phyloP scores from a whole-genome alignment of 2,797 vertebrate species.

The Microctenopoma steveboyesi region DNA sequence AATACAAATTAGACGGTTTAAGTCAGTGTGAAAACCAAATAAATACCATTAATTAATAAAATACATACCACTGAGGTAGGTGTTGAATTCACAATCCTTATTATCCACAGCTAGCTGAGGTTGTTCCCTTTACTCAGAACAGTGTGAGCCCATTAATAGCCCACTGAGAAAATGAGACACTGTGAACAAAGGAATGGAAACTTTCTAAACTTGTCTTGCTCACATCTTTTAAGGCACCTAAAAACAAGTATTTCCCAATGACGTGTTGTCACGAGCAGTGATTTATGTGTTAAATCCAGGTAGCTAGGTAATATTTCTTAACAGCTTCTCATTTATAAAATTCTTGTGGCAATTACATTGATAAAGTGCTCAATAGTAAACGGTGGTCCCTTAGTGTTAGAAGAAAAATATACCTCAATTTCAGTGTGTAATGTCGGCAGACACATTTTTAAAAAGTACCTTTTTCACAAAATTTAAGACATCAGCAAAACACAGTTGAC shows the following conservation, averaged over 20 bases:
- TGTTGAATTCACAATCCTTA: conserved; percentile 38
- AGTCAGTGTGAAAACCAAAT: conserved; percentile 40
- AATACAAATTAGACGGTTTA: conserved; percentile 20
- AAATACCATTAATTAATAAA: conserved; percentile 44
- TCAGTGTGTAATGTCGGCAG: conserved; percentile 29
- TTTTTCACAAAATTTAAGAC: conserved; percentile 47
- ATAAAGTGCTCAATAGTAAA: conserved; percentile 80
- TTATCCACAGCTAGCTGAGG: background rate
- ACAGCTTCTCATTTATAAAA: conserved; percentile 36
- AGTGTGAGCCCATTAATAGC: conserved; percentile 20
- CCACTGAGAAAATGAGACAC: background rate
- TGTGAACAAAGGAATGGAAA: background rate
- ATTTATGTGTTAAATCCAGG: conserved; percentile 19
- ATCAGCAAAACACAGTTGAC: conserved; percentile 42
- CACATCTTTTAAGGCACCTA: conserved; percentile 53
- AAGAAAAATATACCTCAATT: conserved; percentile 49
- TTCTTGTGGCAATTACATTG: conserved; percentile 42
- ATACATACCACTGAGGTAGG: conserved; percentile 65
- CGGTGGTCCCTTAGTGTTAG: conserved; percentile 44
- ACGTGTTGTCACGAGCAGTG: conserved; percentile 17
- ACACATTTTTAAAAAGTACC: conserved; percentile 53
- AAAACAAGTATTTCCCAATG: conserved; percentile 21
- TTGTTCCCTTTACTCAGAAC: conserved; percentile 8
- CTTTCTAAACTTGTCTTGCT: background rate
- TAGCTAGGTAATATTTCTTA: conserved; percentile 6